Evolutionary conservation across 2,113 vertebrate species (phyloP).

Genomic region (Rissa tridactyla): DNA sequence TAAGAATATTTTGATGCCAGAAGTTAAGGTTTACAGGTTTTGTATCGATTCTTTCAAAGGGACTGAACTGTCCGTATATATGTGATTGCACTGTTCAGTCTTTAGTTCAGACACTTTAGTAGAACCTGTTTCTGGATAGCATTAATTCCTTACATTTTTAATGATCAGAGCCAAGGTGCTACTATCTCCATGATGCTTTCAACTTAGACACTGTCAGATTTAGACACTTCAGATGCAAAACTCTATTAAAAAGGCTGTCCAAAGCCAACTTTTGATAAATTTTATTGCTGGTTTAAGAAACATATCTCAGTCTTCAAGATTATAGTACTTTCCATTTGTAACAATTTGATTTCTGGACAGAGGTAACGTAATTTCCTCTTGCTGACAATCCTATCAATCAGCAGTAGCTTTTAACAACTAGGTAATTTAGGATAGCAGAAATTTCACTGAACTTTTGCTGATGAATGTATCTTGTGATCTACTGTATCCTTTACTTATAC

Average conservation of each 20-base stretch:
- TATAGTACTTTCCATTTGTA: background rate
- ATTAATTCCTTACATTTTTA: background rate
- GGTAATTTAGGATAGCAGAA: background rate
- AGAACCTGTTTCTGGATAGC: background rate
- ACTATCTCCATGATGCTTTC: background rate
- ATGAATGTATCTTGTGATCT: background rate
- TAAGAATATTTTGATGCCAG: background rate
- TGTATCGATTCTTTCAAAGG: background rate
- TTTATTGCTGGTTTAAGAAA: background rate
- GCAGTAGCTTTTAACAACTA: conserved; percentile 6
- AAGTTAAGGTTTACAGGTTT: background rate
- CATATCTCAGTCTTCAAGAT: background rate
- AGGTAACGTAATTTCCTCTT: conserved; percentile 22
- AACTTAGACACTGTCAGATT: background rate
- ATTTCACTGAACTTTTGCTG: background rate
- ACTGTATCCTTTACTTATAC: background rate
- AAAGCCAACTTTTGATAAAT: background rate
- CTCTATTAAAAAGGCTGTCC: background rate
- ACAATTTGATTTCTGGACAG: background rate
- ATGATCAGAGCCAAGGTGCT: background rate
- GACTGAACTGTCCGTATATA: background rate
- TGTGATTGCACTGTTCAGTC: background rate
- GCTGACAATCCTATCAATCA: conserved; percentile 39
- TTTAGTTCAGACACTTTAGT: background rate
- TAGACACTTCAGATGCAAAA: background rate